Base-by-base conservation (phyloP, 2,888 invertebrate species). In the Nipponacmea schrenckii region DNA sequence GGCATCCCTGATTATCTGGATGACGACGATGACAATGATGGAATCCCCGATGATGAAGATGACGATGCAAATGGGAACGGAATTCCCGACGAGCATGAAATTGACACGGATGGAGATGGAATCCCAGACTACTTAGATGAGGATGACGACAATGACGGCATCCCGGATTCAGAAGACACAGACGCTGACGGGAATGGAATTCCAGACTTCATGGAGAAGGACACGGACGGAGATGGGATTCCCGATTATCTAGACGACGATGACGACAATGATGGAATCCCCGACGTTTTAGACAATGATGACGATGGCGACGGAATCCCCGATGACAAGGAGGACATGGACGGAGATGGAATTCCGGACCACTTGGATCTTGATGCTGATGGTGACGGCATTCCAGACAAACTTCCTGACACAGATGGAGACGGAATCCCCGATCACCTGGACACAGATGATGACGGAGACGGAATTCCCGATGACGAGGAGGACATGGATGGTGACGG, bases 371-470 rank as follows among this genome's bases (percentile, higher is more conserved):
- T 74, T 27, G 87, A 87, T 74, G 77, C 72, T 27, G 85, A 87
- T 75, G 83, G 83, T 17, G 86, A 87, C 75, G 87, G 87, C 1
- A 81, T 86, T 67, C 83, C 83, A n/a, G 83, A 85, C 69, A 79
- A 78, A 68, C 70, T 84, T 73, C 84, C 83, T 17, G 84, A 85
- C 72, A 77, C 77, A n/a, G 84, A 86, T 75, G 83, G 83, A 14
- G 84, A 86, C 77, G 85, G 85, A n/a, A 81, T 84, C 31, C 84
- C 84, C 0, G 84, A 86, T 71, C 73, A 80, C 46, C 65, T 79
- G 12, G 84, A 85, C 67, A 76, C 82, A 24, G 85, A 85, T 67
- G 81, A 77, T 63, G 84, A 85, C 68, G 79, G 79, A 24, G 84
- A 85, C 73, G 86, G 86, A 2, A 84, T 86, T 44, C 85, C 85